Evolutionary conservation across 2,113 vertebrate species (phyloP), one percentile per base, ranked within the genome.

Genomic region (Garra rufa): DNA sequence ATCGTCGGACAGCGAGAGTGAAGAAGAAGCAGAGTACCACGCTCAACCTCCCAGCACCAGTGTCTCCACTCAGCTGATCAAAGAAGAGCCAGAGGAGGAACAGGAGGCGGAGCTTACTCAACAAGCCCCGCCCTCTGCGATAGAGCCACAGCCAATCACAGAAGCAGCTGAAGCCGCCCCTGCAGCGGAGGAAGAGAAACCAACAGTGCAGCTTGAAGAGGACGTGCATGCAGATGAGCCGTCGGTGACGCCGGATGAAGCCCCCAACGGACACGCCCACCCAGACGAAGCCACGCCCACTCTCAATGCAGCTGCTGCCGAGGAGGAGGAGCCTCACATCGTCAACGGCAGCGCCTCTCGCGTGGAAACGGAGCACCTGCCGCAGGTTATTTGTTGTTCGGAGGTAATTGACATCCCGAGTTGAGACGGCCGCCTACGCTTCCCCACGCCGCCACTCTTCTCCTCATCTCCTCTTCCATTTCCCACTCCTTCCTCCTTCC

Each of bases 311-410:
- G 74, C 88, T 1, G 89, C 92, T 74, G 94, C 94, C 41, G 88
- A 90, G 79, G 92, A 95, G 76, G 93, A 95, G 86, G 93, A 92
- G 82, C 95, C 95, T 55, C 96, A 87, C 94, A 88, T 99, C 90
- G 87, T 99, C 91, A 99, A 99, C 74, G 98, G 98, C 92, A 97
- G 97, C 89, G 91, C 95, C 84, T 94, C 94, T 87, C 94, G 94
- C 91, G 90, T 92, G 89, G 97, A 97, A 92, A 92, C 93, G 89
- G 97, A 98, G 90, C 93, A 92, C 83, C 93, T 95, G 88, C 93
- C 97, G 89, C 95, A 99, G 93, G 96, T 99, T 96, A 98, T 99
- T 95, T 98, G 97, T 98, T 99, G 96, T 94, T 98, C 97, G 90
- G 97, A 99, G 98, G 98, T 99, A 99, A 99, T 96, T 97, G 90